Evolutionary conservation across 2,113 vertebrate genomes (phyloP), one percentile per base, ranked within the genome.

Genomic region (Nematolebias whitei): DNA sequence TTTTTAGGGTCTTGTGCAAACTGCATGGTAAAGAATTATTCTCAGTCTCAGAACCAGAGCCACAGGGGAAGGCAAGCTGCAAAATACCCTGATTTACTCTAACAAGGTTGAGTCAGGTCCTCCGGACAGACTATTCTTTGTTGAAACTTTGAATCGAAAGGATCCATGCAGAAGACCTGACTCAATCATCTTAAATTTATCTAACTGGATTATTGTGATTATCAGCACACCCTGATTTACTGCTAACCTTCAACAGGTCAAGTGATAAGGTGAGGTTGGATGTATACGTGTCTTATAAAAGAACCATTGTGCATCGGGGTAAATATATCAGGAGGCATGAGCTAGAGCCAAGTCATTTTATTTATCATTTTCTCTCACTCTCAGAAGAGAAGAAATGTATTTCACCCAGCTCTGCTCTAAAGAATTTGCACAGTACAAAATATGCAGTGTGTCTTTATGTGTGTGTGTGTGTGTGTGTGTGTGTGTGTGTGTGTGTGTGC

Each of bases 211-310:
- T n/a, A n/a, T n/a, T n/a, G 26, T 7, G 26, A 57, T 48, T 49
- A 76, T 75, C 58, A 74, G 78, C 81, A 59, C 63, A 64, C 52
- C 0, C 55, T 47, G 76, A 87, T 84, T 83, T 84, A 90, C 74
- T 47, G 70, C 74, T 75, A 65, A 79, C 76, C 82, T 82, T 79
- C 73, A 56, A 45, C 2, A 12, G 68, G 57, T 63, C 41, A 29
- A 55, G 55, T 57, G 76, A 88, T 81, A 84, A 76, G 80, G 74
- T 58, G 54, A 80, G n/a, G 58, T 62, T 50, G 72, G 64, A 77
- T 79, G 79, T 84, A 70, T 77, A 66, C 55, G 72, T 45, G 39
- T 80, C 71, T 39, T 64, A 84, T 79, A 75, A 78, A 79, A 54
- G 67, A 73, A 62, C 47, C 71, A 71, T 82, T 82, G 88, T 80